Conservation (phyloP, 2,113 vertebrate species). For the Etheostoma spectabile region DNA sequence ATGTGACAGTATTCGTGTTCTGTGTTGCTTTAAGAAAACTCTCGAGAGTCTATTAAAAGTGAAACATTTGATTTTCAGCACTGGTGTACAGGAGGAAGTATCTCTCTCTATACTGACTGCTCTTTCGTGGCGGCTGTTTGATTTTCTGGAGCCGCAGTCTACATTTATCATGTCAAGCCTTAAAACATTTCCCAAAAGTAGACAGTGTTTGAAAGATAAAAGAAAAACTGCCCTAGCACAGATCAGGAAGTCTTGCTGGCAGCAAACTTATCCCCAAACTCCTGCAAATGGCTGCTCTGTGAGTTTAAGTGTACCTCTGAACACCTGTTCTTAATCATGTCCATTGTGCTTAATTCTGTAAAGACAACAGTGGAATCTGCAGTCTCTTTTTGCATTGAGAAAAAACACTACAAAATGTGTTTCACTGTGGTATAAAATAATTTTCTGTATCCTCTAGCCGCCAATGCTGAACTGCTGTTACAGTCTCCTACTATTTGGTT, state of each 20-base stretch:
- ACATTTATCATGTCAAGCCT: constrained; percentile 43
- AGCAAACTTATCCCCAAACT: constrained; percentile 22
- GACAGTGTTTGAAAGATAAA: constrained; percentile 44
- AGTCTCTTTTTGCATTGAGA: neutral
- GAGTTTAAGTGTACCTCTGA: constrained; percentile 11
- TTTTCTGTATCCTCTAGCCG: neutral
- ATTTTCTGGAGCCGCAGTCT: constrained; percentile 31
- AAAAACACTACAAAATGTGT: neutral
- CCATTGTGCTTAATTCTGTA: constrained; percentile 16
- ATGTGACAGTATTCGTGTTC: constrained; percentile 23
- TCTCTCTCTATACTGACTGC: constrained; percentile 10
- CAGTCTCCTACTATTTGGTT: neutral
- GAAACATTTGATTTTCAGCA: constrained; percentile 33
- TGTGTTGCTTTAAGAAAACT: constrained; percentile 34
- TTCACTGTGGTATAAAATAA: neutral
- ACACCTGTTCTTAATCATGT: constrained; percentile 6
- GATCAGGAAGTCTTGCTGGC: constrained; percentile 34
- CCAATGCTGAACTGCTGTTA: neutral
- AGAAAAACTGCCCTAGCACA: constrained; percentile 35
- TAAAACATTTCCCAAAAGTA: constrained; percentile 31
- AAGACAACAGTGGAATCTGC: neutral
- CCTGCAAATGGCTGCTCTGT: constrained; percentile 22
- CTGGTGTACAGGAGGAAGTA: constrained; percentile 2
- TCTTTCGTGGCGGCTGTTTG: constrained; percentile 32
- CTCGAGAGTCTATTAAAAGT: constrained; percentile 27